Base-by-base conservation (phyloP, 1,140 invertebrate species). In the Goniozus legneri region DNA sequence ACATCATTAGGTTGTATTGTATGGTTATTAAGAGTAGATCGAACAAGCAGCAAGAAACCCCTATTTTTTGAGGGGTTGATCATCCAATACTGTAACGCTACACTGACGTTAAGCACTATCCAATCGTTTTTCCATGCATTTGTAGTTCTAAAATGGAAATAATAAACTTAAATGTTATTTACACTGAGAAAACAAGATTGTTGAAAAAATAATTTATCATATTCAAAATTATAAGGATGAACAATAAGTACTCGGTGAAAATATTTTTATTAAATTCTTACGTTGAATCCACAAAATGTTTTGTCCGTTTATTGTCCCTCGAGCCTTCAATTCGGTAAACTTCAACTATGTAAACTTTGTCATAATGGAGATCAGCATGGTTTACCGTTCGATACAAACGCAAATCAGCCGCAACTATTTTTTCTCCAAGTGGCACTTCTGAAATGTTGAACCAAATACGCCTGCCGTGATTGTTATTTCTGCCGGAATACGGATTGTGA, bases 381-480 rank as follows among this genome's bases (percentile, higher is more conserved):
- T 41, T 32, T 14, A 30, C 50, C 48, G 4, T 69, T 47, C 89
- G 84, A 66, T 86, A 92, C 0, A 95, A 69, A 16, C 88, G 76
- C 14, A 95, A 67, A 68, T 95, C 91, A 0, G 90, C 89, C 27
- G 84, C 84, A 10, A 91, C 82, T 2, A 94, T 80, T 2, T 80
- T 81, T 49, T 90, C 84, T 32, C 84, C 84, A 3, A 72, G 62
- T 0, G 87, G 82, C 1, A 91, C 82, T 58, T 91, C 86, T 1
- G 83, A 81, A 3, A 92, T 83, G 64, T 95, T 88, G 63, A 95
- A 95, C 86, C 87, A 94, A 4, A 95, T 81, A n/a, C 86, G 80
- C 54, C 85, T 81, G 1, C 89, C 87, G 58, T 82, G 80, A 39
- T 88, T 85, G 50, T 89, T 88, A 8, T 38, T 50, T 0, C 88